phyloP scores from a whole-genome alignment of 1,140 invertebrate species.

The Portunus trituberculatus region DNA sequence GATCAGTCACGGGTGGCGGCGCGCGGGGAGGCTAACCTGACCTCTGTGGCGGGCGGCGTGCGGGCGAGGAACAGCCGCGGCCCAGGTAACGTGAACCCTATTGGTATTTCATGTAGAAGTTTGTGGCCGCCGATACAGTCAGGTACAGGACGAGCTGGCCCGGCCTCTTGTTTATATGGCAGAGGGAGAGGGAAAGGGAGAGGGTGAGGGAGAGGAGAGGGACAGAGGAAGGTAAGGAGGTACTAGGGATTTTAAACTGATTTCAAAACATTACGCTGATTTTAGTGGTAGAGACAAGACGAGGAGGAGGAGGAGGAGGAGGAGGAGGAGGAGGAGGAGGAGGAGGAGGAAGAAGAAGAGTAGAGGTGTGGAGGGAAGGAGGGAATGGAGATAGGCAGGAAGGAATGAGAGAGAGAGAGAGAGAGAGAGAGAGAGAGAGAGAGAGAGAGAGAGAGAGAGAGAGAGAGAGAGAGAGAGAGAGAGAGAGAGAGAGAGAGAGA shows the following conservation, averaged over 20 bases:
- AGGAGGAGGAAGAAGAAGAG: neutral
- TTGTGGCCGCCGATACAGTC: constrained; percentile 61
- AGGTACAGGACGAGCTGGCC: constrained; percentile 24
- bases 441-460: too few relatives aligned
- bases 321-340: neutral
- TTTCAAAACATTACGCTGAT: too few relatives aligned
- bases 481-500: too few relatives aligned
- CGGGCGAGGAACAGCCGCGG: neutral
- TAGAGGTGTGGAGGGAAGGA: neutral
- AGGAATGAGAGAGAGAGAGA: neutral
- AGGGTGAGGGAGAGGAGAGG: neutral
- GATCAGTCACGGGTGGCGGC: constrained; percentile 61
- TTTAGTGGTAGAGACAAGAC: too few relatives aligned
- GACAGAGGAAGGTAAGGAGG: neutral
- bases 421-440: too few relatives aligned
- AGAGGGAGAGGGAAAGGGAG: neutral
- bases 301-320: neutral
- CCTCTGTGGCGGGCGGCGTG: too few relatives aligned
- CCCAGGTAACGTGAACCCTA: constrained; percentile 60
- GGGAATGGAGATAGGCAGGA: neutral
- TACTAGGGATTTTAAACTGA: too few relatives aligned
- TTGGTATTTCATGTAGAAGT: constrained; percentile 60
- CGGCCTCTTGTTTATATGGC: constrained; percentile 53
- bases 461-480: too few relatives aligned
- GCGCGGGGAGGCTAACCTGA: neutral